These are phyloP conservation scores for Intellagama lesueurii DNA, from an alignment of 2,797 vertebrate species.

Conservation along the genomic window DNA sequence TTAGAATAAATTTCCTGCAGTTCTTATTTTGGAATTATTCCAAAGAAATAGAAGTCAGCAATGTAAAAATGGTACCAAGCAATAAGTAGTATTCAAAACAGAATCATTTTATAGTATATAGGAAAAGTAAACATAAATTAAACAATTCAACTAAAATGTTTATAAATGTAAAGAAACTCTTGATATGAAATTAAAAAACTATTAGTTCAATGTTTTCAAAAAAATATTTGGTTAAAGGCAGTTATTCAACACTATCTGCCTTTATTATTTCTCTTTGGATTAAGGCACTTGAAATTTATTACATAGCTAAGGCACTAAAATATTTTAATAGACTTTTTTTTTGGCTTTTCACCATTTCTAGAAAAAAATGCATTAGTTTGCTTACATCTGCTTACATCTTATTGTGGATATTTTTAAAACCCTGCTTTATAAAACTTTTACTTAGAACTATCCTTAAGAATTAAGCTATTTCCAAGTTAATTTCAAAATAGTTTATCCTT, in stretches of 20 bases:
- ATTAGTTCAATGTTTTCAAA: background rate
- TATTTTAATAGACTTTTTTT: background rate
- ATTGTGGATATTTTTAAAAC: background rate
- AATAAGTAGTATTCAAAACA: background rate
- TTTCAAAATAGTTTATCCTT: background rate
- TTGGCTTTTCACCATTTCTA: background rate
- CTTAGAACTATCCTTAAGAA: background rate
- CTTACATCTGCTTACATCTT: background rate
- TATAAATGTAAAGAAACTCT: background rate
- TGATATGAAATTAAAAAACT: background rate
- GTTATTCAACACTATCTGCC: background rate
- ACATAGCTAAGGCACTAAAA: background rate
- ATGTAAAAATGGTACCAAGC: background rate
- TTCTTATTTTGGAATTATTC: background rate
- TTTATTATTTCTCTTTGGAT: background rate
- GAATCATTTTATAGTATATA: background rate
- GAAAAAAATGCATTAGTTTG: background rate
- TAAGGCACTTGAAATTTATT: background rate
- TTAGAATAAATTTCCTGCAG: background rate
- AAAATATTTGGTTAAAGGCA: background rate
- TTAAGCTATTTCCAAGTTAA: conserved; percentile 6
- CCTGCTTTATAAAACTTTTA: background rate
- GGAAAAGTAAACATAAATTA: background rate
- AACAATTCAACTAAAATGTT: background rate
- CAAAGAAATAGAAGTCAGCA: background rate